Base-by-base conservation (phyloP, 2,113 vertebrate species). In the Lota lota region DNA sequence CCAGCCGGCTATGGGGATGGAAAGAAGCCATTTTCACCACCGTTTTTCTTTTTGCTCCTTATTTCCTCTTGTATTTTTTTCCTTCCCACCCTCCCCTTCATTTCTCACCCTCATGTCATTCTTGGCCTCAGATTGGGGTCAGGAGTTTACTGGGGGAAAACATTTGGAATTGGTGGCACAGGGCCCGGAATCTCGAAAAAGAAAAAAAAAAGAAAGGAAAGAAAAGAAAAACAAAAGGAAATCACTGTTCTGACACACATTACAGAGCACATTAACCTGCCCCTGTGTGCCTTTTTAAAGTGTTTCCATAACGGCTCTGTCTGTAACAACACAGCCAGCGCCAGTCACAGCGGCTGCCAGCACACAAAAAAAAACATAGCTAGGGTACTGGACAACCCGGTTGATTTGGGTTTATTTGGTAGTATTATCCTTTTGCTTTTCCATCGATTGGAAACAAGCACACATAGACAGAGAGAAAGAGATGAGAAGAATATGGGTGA, bases 81-180 rank as follows among this genome's bases (percentile, higher is more conserved):
- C 2, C 4, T 14, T 53, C 33, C 15, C 10, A 22, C 17, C 56
- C 75, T n/a, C 53, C 18, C 16, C 18, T 56, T 56, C 53, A 56
- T 73, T 64, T 62, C 47, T 61, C 58, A 56, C 61, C 66, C 73
- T 78, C 79, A 79, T 47, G 79, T 84, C 75, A 73, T 79, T 86
- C 83, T 90, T 88, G 88, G 89, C 87, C 84, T 80, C 80, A 86
- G 81, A 88, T 81, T 87, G 84, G 83, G 90, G 91, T 92, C 90
- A 90, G 80, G 81, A 91, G 91, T 92, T 91, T 91, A 91, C 87
- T 89, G 85, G 90, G 88, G 86, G 85, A 89, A 87, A 90, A 88
- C 87, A 88, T 89, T 90, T 85, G 80, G 82, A 89, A 85, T 76
- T 51, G 21, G 85, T 89, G 88, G 88, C 88, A 85, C 80, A 0